Evolutionary conservation across 2,888 invertebrate species (phyloP), one percentile per base, ranked within the genome.

Genomic region (Diloba caeruleocephala): DNA sequence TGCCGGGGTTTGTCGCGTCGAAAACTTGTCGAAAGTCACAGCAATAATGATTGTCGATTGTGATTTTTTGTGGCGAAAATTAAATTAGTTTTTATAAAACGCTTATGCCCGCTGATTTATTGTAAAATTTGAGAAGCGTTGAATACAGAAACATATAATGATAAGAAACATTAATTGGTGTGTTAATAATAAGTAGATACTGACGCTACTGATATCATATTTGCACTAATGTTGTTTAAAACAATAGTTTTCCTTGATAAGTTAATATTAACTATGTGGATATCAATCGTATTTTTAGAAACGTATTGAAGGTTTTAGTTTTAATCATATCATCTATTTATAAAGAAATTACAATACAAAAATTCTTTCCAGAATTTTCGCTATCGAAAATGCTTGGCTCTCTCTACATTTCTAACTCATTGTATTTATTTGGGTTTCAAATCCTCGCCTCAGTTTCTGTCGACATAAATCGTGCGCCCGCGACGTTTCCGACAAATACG

Each of bases 401-500:
- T 8, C 13, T 12, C 46, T 37, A 29, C 31, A 43, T 49, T 15
- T 44, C 26, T 31, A 50, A 36, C 15, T 46, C 78, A 82, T 79
- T 80, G 82, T 87, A 87, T 88, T 83, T 84, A 82, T 87, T 89
- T 87, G 79, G 76, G 79, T 86, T 82, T 75, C 62, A 81, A 87
- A 88, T 88, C 87, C 88, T 74, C 84, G 64, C 72, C 65, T 72
- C 71, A 78, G 68, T 81, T 78, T 75, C 79, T 82, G 86, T 83
- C 87, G 74, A 78, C 87, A 90, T 92, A 92, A 92, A 92, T 92
- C 85, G 84, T 84, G 71, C 54, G 66, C 55, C 67, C 67, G 62
- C 72, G 77, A 80, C 77, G 73, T 80, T 90, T 91, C 89, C 90
- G 88, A 89, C 90, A 87, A 87, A 89, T 87, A 74, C 73, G 74